Base-by-base conservation (phyloP, 2,113 vertebrate species). In the Gobiocypris rarus region DNA sequence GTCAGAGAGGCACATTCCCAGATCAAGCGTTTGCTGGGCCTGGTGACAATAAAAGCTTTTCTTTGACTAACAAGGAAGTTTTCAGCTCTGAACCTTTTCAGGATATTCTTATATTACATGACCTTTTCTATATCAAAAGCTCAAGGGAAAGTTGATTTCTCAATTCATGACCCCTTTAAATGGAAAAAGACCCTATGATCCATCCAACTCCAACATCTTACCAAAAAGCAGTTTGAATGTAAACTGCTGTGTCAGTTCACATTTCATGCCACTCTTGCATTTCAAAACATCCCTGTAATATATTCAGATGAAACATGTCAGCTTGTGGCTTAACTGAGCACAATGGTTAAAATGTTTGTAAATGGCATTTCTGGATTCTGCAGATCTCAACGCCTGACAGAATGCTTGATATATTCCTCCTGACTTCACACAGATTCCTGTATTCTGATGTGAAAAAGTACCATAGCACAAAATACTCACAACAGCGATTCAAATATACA, bases 391-490 rank as follows among this genome's bases (percentile, higher is more conserved):
- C 22, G 17, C 38, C 48, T 69, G 31, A 26, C 17, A 54, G 48
- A 75, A 17, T 69, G 14, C 34, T 43, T 24, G 28, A 31, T 74
- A 52, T 22, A 69, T 61, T 54, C 54, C 63, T 58, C 10, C 54
- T 0, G 26, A 70, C 14, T 22, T 24, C 24, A 78, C 24, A 43
- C 9, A 43, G 15, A n/a, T 41, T 65, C 13, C 7, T 67, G 34
- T 6, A 70, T 50, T 38, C 9, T 59, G 22, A 63, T 17, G 31
- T 52, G 73, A 45, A 78, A n/a, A 77, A 31, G 31, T 9, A 78
- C 38, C 43, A 61, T 58, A 75, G 34, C 24, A 79, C 61, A 73
- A 83, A 87, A 84, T 77, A 26, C 31, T 31, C 31, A 31, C 31
- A 31, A 31, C 22, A 45, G 15, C 26, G 6, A 65, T 24, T 83